These are phyloP conservation scores for Patiria pectinifera DNA, from an alignment of 53 echinoderm and acorn worm species.

Conservation along the genomic window DNA sequence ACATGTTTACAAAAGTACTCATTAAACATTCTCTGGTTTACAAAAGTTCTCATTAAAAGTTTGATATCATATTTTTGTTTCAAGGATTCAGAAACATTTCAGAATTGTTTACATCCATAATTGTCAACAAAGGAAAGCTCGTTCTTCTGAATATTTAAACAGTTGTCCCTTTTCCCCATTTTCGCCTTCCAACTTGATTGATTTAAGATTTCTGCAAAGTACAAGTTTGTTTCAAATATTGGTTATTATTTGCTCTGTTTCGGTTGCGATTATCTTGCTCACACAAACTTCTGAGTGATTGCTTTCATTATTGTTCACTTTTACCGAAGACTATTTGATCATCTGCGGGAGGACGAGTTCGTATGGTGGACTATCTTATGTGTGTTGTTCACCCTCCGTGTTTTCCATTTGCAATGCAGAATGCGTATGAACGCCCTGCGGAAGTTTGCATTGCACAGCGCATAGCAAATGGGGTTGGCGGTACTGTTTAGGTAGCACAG, in stretches of 20 bases:
- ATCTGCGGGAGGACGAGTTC: constrained; percentile 41
- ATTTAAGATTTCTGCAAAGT: background rate
- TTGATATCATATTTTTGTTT: too few relatives aligned
- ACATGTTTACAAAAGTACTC: too few relatives aligned
- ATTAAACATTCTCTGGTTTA: too few relatives aligned
- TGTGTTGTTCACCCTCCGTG: constrained; percentile 28
- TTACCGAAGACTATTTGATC: background rate
- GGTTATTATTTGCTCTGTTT: background rate
- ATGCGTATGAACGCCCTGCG: constrained; percentile 92
- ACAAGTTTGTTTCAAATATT: background rate
- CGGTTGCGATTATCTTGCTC: background rate
- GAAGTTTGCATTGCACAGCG: constrained; percentile 97
- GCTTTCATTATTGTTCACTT: background rate
- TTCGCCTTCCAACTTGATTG: background rate
- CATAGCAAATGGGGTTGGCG: constrained; percentile 97
- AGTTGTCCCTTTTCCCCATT: too few relatives aligned
- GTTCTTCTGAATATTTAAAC: too few relatives aligned
- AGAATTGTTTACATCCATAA: too few relatives aligned
- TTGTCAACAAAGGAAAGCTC: too few relatives aligned
- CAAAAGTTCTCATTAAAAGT: too few relatives aligned
- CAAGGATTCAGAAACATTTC: too few relatives aligned
- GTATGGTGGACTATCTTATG: constrained; percentile 52
- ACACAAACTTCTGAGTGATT: background rate
- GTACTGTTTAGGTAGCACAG: constrained; percentile 98
- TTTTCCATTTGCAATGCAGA: constrained; percentile 83